phyloP scores from a whole-genome alignment of 1,140 invertebrate species.

The Trachelipus rathkii region DNA sequence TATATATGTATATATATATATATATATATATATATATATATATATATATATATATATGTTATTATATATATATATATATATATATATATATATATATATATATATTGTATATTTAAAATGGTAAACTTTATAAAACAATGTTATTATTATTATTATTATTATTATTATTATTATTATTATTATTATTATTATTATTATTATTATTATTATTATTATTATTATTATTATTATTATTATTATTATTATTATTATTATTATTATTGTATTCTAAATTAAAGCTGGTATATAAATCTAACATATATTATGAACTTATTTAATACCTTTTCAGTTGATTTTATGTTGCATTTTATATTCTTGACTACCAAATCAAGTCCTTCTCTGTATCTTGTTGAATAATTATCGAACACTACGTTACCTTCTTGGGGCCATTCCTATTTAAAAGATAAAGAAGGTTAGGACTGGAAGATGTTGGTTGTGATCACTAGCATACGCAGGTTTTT shows the following conservation, averaged over 20 bases:
- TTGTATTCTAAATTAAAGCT: too few species aligned
- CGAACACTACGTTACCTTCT: slow-evolving; percentile 67
- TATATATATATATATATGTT: slow-evolving; percentile 1
- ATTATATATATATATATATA: slow-evolving; percentile 13
- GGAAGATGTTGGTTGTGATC: too few species aligned
- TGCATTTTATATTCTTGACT: slow-evolving; percentile 65
- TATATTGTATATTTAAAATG: slow-evolving; percentile 3
- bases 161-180: neutral
- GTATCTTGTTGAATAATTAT: slow-evolving; percentile 72
- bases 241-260: slow-evolving; percentile 17
- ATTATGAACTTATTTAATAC: too few species aligned
- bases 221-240: slow-evolving; percentile 17
- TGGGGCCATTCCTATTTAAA: slow-evolving; percentile 63
- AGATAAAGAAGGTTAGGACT: slow-evolving; percentile 2
- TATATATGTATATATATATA: too few species aligned
- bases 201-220: slow-evolving; percentile 6
- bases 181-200: slow-evolving; percentile 20
- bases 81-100: slow-evolving; percentile 13
- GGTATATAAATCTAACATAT: too few species aligned
- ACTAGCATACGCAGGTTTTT: too few species aligned
- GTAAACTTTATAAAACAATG: neutral
- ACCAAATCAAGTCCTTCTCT: slow-evolving; percentile 75
- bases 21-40: neutral
- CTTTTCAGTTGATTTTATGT: slow-evolving; percentile 53
- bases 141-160: neutral